These are phyloP conservation scores for Stomorhina lunata DNA, from an alignment of 2,888 invertebrate species.

Conservation along the genomic window DNA sequence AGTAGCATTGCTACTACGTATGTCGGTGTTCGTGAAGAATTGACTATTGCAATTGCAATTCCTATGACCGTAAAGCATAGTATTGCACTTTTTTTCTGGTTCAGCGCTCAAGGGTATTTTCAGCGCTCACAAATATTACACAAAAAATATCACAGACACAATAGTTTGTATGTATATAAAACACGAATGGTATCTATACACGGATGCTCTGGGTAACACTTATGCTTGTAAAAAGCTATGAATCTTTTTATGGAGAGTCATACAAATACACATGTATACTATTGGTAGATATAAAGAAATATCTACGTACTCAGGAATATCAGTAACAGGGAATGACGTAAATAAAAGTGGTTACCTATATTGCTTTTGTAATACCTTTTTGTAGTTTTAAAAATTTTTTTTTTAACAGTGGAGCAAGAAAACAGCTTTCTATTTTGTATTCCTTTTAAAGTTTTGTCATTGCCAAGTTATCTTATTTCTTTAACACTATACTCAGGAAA, in stretches of 20 bases:
- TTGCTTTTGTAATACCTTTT: slow-evolving; percentile 1
- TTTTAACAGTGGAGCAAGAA: neutral
- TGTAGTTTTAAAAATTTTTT: neutral
- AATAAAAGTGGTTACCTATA: slow-evolving; percentile 20
- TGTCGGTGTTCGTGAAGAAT: neutral
- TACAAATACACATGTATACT: neutral
- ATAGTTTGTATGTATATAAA: neutral
- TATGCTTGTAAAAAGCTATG: too few species aligned
- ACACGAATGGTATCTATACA: neutral
- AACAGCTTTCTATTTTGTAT: too few species aligned
- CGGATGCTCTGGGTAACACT: too few species aligned
- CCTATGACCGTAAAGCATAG: slow-evolving; percentile 43
- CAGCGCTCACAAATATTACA: slow-evolving; percentile 41
- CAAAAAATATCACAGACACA: slow-evolving; percentile 41
- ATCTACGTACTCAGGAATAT: too few species aligned
- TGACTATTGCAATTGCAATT: slow-evolving; percentile 30
- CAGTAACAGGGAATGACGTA: slow-evolving; percentile 5
- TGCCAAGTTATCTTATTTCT: too few species aligned
- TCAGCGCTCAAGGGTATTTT: slow-evolving; percentile 62
- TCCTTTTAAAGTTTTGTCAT: too few species aligned
- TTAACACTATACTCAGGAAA: neutral
- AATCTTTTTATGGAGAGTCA: neutral
- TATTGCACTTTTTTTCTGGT: slow-evolving; percentile 61
- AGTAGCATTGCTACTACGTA: neutral
- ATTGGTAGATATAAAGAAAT: neutral